Percentiles rank a stretch among this genome's conserved stretches.
These are phyloP conservation scores for Zelleria hepariella DNA, from an alignment of 2,888 invertebrate genomes.

Conservation along the genomic window DNA sequence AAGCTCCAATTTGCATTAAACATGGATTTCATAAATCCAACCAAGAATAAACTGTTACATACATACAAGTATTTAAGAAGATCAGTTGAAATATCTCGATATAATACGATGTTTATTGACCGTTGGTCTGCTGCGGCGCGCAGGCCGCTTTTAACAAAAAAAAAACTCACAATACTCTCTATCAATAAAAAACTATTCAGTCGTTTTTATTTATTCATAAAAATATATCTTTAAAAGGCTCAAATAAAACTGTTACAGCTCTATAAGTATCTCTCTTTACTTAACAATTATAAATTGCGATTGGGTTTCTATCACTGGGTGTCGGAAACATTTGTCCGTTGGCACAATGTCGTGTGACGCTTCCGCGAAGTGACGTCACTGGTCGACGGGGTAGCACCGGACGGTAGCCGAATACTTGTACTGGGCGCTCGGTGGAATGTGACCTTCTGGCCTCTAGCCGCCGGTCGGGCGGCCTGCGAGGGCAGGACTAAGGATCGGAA, in stretches of 20 bases:
- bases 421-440: slow-evolving; percentile 25
- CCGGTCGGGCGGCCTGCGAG: no score
- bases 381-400: not conserved
- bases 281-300: slow-evolving; percentile 26
- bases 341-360: slow-evolving; percentile 21
- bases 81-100: slow-evolving; percentile 61
- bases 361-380: slow-evolving; percentile 4
- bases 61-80: slow-evolving; percentile 22
- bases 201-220: slow-evolving; percentile 70
- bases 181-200: slow-evolving; percentile 71
- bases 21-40: slow-evolving; percentile 68
- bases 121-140: slow-evolving; percentile 46
- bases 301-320: slow-evolving; percentile 41
- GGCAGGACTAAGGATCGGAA: no score
- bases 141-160: slow-evolving; percentile 19
- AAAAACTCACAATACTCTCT: slow-evolving; percentile 66
- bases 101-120: slow-evolving; percentile 67
- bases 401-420: slow-evolving; percentile 11
- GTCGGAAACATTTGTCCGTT: slow-evolving; percentile 29
- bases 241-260: slow-evolving; percentile 61
- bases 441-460: slow-evolving; percentile 15
- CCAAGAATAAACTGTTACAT: slow-evolving; percentile 16
- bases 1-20: slow-evolving; percentile 53
- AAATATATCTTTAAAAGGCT: slow-evolving; percentile 71
- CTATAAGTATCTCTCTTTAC: slow-evolving; percentile 33